Conservation (phyloP, 30 jellyfish, hydroid and myxozoan genomes). For the Haliclystus octoradiatus region DNA sequence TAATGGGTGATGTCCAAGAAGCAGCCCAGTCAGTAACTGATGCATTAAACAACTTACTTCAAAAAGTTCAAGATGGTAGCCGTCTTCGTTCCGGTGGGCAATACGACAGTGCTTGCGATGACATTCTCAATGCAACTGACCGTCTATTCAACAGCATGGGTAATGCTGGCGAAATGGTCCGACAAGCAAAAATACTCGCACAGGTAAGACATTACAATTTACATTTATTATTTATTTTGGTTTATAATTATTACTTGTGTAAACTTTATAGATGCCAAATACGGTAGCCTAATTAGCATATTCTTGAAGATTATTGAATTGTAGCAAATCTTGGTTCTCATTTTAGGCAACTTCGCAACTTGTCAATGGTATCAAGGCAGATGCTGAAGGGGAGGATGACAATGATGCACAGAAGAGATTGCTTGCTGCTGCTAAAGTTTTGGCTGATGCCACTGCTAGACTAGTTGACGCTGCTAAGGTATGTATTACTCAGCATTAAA, state of each 20-base stretch:
- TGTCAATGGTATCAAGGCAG: slow-evolving; percentile 85
- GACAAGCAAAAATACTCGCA: slow-evolving; percentile 90
- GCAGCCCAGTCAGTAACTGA: slow-evolving; percentile 91
- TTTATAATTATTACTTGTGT: not conserved
- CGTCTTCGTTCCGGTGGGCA: slow-evolving; percentile 68
- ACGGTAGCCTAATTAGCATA: not conserved
- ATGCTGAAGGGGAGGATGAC: slow-evolving; percentile 85
- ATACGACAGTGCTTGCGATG: slow-evolving; percentile 91
- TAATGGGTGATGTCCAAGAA: slow-evolving; percentile 42
- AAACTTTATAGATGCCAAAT: not conserved
- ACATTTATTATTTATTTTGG: not conserved
- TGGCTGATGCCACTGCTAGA: slow-evolving; percentile 94
- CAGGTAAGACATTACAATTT: slow-evolving; percentile 52
- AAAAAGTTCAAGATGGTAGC: slow-evolving; percentile 82
- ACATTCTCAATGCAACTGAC: slow-evolving; percentile 89
- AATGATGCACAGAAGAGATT: slow-evolving; percentile 73
- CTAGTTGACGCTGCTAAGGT: slow-evolving; percentile 94
- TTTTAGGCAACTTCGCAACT: slow-evolving; percentile 81
- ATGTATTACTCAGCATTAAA: no score
- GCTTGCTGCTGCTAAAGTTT: slow-evolving; percentile 86
- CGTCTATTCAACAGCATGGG: slow-evolving; percentile 92
- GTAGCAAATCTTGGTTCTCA: not conserved
- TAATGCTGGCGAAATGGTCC: slow-evolving; percentile 94
- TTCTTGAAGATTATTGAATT: not conserved
- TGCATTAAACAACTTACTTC: slow-evolving; percentile 76